Percentiles rank a stretch among this genome's conserved stretches.
Evolutionary conservation across 2,113 vertebrate species (phyloP).

Genomic region (Arothron firmamentum): DNA sequence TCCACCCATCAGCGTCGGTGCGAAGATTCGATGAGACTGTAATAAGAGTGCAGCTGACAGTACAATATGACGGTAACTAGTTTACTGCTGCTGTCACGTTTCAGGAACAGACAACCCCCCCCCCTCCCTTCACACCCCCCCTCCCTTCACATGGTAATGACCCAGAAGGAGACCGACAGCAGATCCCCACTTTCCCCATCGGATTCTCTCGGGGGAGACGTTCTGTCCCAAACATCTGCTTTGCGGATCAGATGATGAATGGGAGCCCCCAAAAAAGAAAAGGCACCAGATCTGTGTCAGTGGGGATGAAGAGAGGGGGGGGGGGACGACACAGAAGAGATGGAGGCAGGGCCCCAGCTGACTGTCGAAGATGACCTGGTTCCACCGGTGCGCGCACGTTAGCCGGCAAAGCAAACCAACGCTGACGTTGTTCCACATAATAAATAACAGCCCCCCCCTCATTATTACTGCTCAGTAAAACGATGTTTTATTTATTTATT

Average conservation of each 20-base stretch:
- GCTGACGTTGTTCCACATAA: too few species aligned
- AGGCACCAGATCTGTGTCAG: constrained; percentile 47
- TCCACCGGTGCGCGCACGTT: too few species aligned
- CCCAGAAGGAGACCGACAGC: constrained; percentile 52
- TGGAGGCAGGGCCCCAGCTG: constrained; percentile 4
- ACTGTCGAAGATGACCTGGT: neutral
- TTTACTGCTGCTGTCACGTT: constrained; percentile 21
- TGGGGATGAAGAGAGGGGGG: constrained; percentile 6
- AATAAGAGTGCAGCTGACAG: neutral
- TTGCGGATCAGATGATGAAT: constrained; percentile 52
- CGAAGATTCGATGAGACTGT: constrained; percentile 7
- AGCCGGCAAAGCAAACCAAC: too few species aligned
- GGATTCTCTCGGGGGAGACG: constrained; percentile 27
- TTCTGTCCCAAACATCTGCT: constrained; percentile 54
- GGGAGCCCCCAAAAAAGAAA: constrained; percentile 31
- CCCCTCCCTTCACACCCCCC: neutral
- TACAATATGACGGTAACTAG: constrained; percentile 9
- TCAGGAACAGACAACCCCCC: constrained; percentile 3
- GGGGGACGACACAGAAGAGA: constrained; percentile 20
- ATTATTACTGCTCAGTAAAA: too few species aligned
- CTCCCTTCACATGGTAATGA: constrained; percentile 14
- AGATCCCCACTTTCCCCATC: constrained; percentile 26
- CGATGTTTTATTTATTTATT: too few species aligned
- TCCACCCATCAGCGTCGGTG: neutral
- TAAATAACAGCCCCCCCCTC: too few species aligned